Evolutionary conservation across 2,797 vertebrate genomes (phyloP).

Genomic region (Leptodactylus fallax): DNA sequence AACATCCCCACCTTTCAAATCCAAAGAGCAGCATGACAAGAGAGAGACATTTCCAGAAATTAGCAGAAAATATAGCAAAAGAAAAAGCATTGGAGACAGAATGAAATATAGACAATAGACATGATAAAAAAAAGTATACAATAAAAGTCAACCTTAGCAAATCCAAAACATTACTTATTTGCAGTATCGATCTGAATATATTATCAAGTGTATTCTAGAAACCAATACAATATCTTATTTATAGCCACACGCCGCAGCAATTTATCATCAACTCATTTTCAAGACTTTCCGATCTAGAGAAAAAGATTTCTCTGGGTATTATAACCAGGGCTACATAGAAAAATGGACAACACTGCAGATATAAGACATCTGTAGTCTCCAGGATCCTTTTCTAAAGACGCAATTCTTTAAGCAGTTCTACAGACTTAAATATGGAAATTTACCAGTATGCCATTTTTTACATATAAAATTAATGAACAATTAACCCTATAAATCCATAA

Average conservation of each 20-base stretch:
- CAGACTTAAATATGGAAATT: too few relatives aligned
- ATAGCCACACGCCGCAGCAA: background rate
- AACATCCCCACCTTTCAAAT: conserved; percentile 94
- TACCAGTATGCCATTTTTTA: too few relatives aligned
- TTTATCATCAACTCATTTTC: background rate
- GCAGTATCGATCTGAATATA: background rate
- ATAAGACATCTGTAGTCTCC: too few relatives aligned
- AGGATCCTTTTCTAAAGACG: too few relatives aligned
- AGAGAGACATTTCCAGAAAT: conserved; percentile 85
- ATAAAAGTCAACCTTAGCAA: background rate
- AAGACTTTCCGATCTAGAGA: background rate
- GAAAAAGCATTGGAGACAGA: conserved; percentile 73
- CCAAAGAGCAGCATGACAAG: conserved; percentile 90
- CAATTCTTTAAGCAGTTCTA: too few relatives aligned
- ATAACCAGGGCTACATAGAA: too few relatives aligned
- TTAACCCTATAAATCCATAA: background rate
- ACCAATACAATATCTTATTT: background rate
- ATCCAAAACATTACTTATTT: background rate
- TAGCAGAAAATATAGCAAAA: conserved; percentile 78
- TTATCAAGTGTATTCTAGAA: background rate
- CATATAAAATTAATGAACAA: too few relatives aligned
- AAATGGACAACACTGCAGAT: too few relatives aligned
- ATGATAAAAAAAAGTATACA: background rate
- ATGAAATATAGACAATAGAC: conserved; percentile 58
- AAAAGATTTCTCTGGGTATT: background rate